phyloP scores from a whole-genome alignment of 1,140 invertebrate genomes.

The Drosophila pallidifrons region DNA sequence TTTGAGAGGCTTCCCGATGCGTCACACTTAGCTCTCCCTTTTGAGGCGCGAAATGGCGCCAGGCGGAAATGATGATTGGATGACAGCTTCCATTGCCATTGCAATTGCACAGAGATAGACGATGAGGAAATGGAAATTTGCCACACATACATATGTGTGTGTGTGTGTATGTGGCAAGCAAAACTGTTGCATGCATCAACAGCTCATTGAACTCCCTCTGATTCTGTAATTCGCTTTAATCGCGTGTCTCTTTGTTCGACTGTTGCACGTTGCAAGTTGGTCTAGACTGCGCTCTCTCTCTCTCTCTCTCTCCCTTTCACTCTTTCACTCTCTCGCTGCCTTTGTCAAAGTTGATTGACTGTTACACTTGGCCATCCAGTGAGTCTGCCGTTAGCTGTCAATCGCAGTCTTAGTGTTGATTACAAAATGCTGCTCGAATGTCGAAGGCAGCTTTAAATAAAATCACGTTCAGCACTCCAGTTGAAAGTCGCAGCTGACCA shows the following conservation, averaged over 20 bases:
- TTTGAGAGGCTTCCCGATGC: conserved; percentile 27
- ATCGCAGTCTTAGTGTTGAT: not conserved
- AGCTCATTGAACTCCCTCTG: not conserved
- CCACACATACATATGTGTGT: not conserved
- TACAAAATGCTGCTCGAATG: not conserved
- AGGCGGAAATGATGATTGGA: conserved; percentile 1
- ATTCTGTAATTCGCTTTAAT: conserved; percentile 1
- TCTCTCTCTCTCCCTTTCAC: not conserved
- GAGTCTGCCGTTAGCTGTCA: not conserved
- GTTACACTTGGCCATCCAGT: not conserved
- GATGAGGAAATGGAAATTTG: too few species aligned
- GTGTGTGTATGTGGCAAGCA: too few species aligned
- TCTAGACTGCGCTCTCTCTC: not conserved
- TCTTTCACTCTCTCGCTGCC: not conserved
- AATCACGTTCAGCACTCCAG: not conserved
- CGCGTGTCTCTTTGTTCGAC: not conserved
- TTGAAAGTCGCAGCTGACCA: not conserved
- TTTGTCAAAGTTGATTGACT: not conserved
- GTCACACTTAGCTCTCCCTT: not conserved
- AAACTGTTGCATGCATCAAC: not conserved
- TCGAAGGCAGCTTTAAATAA: too few species aligned
- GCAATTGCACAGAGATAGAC: not conserved
- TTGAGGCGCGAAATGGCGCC: not conserved
- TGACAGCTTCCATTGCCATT: not conserved
- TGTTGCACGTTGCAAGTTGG: not conserved